Conservation (phyloP, 2,888 invertebrate genomes). For the Cephus pulcher region DNA sequence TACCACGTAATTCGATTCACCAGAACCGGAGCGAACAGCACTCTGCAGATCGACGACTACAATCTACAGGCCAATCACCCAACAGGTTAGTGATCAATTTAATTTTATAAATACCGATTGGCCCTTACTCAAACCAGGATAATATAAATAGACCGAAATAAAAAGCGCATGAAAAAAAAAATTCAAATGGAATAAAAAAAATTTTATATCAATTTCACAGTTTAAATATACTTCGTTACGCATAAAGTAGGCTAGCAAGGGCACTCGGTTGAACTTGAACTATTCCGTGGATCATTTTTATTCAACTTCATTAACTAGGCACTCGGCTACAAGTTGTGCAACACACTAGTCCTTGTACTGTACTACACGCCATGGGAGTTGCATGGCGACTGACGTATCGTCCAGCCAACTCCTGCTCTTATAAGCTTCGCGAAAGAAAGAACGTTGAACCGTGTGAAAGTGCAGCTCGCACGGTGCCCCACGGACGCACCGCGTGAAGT, state of each 20-base stretch:
- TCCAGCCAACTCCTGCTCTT: neutral
- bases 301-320: neutral
- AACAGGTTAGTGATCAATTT: slow-evolving; percentile 72
- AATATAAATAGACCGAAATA: neutral
- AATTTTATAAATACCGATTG: neutral
- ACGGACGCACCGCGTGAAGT: neutral
- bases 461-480: neutral
- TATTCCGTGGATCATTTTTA: neutral
- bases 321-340: neutral
- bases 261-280: neutral
- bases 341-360: neutral
- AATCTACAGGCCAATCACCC: slow-evolving; percentile 88
- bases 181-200: neutral
- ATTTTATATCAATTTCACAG: neutral
- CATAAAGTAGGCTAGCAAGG: neutral
- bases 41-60: slow-evolving; percentile 92
- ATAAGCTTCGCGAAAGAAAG: neutral
- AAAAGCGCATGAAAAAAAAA: neutral
- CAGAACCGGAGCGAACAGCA: slow-evolving; percentile 88
- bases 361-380: neutral
- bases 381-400: neutral
- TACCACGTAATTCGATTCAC: slow-evolving; percentile 95
- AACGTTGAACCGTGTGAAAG: neutral
- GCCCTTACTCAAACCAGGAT: neutral
- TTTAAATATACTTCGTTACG: neutral